Evolutionary conservation across 23 tunicate genomes (phyloP), one percentile per base, ranked within the genome.

Genomic region (Ciona savignyi): DNA sequence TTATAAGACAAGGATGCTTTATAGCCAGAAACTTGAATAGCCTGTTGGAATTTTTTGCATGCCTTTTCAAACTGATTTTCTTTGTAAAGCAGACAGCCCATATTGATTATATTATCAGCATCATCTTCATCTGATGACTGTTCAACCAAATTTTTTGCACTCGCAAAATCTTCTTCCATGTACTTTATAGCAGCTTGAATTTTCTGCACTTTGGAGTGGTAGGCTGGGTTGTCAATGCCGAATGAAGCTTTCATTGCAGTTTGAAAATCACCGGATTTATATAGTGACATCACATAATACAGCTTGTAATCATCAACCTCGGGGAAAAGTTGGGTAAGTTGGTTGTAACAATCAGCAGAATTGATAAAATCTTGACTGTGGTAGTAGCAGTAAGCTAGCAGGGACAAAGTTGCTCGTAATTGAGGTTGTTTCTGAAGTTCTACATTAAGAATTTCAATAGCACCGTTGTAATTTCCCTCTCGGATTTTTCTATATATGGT

Each of bases 151-250:
- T 86, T 85, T 48, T 93, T 86, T 0, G 93, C 80, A 20, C 85
- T 84, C 25, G 85, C 81, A 74, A 30, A 86, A 75, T 93, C 98
- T 63, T 93, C 98, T 30, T 93, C 98, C 88, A 86, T 76, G 74
- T 93, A 93, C 73, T 93, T 93, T 20, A 93, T 93, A 2, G 93
- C 98, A 9, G 98, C 94, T 74, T 93, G 98, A 51, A 93, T 74
- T 63, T 93, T 86, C 72, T 75, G 87, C 42, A 85, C 94, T 69
- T 80, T 72, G 9, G 78, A 33, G 28, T 77, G 78, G 34, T 85
- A 93, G 0, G 84, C 78, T 34, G 94, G 88, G 69, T 86, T 85
- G 48, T 86, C 88, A 51, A 93, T 86, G 11, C 84, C 85, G 78
- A 93, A 93, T 2, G 98, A 79, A 22, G 89, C 98, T 32, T 82